Evolutionary conservation across 2,888 invertebrate genomes (phyloP).

Genomic region (Hypsopygia costalis): DNA sequence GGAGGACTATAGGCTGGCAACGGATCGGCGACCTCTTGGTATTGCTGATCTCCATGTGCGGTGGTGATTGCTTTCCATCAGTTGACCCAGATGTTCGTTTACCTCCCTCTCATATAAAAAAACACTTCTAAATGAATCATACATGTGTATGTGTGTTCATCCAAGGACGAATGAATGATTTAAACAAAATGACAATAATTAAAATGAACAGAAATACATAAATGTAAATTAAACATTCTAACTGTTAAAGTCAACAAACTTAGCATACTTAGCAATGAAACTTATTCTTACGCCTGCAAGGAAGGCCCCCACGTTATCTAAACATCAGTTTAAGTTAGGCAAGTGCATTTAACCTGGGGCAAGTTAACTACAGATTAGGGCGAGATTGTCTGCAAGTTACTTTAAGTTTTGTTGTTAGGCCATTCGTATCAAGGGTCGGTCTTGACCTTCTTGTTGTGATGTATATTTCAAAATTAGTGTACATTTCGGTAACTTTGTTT

Average conservation of each 20-base stretch:
- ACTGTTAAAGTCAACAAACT: neutral
- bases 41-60: too few relatives aligned
- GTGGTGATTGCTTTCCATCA: too few relatives aligned
- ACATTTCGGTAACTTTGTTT: too few relatives aligned
- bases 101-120: too few relatives aligned
- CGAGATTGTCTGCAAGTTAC: neutral
- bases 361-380: neutral
- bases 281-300: neutral
- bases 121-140: too few relatives aligned
- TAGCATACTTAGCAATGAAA: neutral
- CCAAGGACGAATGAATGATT: too few relatives aligned
- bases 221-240: neutral
- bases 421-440: neutral
- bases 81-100: too few relatives aligned
- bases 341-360: neutral
- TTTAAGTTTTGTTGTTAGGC: conserved; percentile 1
- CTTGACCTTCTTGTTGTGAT: neutral
- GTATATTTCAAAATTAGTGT: neutral
- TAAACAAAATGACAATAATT: too few relatives aligned
- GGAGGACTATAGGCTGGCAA: too few relatives aligned
- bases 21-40: too few relatives aligned
- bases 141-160: too few relatives aligned
- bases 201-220: too few relatives aligned
- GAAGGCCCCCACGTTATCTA: neutral
- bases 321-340: neutral